Conservation (phyloP, 2,113 vertebrate genomes). For the Zapus hudsonius region DNA sequence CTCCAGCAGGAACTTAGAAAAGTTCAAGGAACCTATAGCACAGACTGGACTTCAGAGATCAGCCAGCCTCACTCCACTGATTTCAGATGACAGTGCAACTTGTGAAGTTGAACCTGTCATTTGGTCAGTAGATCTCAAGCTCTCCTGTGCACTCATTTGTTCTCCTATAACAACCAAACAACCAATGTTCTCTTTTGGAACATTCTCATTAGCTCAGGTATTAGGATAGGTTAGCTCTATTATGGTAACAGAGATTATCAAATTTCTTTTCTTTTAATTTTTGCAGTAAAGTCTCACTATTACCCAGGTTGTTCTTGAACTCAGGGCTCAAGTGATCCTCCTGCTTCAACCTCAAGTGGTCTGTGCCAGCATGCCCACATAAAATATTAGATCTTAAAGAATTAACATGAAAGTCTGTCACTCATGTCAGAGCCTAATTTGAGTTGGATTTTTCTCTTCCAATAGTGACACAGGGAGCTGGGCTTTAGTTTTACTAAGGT, state of each 20-base stretch:
- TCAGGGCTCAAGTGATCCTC: background rate
- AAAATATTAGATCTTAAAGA: slow-evolving; percentile 23
- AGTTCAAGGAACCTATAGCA: background rate
- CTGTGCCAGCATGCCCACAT: background rate
- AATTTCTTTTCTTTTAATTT: background rate
- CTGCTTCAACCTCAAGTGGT: background rate
- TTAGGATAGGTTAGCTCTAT: slow-evolving; percentile 11
- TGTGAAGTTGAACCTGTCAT: background rate
- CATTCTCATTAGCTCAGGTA: background rate
- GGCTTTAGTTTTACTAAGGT: background rate
- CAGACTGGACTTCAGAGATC: background rate
- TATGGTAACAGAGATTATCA: slow-evolving; percentile 13
- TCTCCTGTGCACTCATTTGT: background rate
- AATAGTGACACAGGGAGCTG: slow-evolving; percentile 11
- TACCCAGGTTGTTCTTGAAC: background rate
- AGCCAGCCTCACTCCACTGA: background rate
- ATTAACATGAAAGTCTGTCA: background rate
- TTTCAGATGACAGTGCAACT: background rate
- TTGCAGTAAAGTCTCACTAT: background rate
- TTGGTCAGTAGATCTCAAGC: background rate
- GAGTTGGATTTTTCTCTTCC: slow-evolving; percentile 14
- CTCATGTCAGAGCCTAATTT: background rate
- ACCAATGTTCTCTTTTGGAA: background rate
- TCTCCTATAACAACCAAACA: background rate
- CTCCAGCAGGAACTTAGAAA: background rate